Percentiles rank a stretch among this genome's conserved stretches.
These are phyloP conservation scores for Sphaeridia pumilis DNA, from an alignment of 2,888 invertebrate species.

Conservation along the genomic window DNA sequence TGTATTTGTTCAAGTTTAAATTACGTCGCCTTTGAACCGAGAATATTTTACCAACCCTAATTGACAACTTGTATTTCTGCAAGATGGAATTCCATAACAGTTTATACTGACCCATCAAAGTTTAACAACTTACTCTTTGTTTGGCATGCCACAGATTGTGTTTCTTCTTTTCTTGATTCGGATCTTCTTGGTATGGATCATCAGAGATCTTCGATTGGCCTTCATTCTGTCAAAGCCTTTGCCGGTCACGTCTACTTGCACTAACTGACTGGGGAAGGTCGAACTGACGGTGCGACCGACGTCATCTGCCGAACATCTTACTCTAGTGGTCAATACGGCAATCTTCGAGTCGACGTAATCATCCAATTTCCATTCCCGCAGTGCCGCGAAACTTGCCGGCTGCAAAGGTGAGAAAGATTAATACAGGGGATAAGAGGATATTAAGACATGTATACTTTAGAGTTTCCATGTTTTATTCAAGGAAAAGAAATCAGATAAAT, in stretches of 20 bases:
- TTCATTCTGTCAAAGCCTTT: slow-evolving; percentile 35
- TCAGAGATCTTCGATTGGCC: slow-evolving; percentile 33
- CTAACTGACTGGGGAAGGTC: slow-evolving; percentile 34
- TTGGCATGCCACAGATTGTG: slow-evolving; percentile 36
- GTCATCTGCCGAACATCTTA: slow-evolving; percentile 26
- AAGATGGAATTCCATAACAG: too few species aligned
- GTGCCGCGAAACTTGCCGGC: slow-evolving; percentile 36
- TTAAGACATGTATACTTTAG: not conserved
- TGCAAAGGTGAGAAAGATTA: slow-evolving; percentile 7
- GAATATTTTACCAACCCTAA: too few species aligned
- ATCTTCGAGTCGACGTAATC: slow-evolving; percentile 35
- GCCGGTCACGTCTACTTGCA: slow-evolving; percentile 35
- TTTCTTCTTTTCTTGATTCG: slow-evolving; percentile 33
- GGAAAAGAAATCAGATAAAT: not conserved
- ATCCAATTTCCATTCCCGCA: slow-evolving; percentile 36
- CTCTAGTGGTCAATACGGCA: slow-evolving; percentile 28
- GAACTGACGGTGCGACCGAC: slow-evolving; percentile 26
- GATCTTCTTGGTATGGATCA: slow-evolving; percentile 36
- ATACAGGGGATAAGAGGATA: too few species aligned
- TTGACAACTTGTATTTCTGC: too few species aligned
- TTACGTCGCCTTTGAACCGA: too few species aligned
- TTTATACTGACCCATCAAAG: too few species aligned
- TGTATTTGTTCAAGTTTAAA: too few species aligned
- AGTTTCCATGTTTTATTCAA: not conserved
- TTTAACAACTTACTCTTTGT: slow-evolving; percentile 36